phyloP scores from a whole-genome alignment of 2,797 vertebrate species.

The Choloepus didactylus region DNA sequence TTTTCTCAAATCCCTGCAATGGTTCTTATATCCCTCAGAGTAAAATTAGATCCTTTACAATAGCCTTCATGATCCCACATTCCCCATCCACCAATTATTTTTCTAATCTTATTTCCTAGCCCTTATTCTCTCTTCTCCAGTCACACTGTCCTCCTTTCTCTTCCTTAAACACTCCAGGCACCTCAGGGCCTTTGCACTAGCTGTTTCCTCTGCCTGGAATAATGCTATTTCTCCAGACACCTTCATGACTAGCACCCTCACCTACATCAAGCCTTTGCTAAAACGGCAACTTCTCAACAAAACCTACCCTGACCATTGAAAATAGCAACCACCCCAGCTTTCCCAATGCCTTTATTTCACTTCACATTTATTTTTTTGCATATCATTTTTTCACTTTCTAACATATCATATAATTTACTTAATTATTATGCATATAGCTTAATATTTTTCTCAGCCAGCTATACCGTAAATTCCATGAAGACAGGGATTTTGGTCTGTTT shows the following conservation, averaged over 20 bases:
- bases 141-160: neutral
- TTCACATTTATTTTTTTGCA: neutral
- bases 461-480: neutral
- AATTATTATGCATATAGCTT: conserved; percentile 43
- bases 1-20: neutral
- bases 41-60: neutral
- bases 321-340: neutral
- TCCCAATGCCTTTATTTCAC: neutral
- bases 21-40: neutral
- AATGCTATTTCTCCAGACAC: neutral
- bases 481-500: neutral
- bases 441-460: conserved; percentile 15
- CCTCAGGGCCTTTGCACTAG: neutral
- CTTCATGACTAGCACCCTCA: neutral
- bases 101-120: neutral
- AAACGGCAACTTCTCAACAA: conserved; percentile 23
- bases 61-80: neutral
- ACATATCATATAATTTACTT: neutral
- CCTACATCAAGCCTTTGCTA: neutral
- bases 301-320: neutral
- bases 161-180: neutral
- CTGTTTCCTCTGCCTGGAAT: neutral
- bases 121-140: neutral
- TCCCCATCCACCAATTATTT: neutral
- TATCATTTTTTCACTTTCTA: conserved; percentile 14